phyloP scores from a whole-genome alignment of 2,888 invertebrate species.

The Piscicola geometra region DNA sequence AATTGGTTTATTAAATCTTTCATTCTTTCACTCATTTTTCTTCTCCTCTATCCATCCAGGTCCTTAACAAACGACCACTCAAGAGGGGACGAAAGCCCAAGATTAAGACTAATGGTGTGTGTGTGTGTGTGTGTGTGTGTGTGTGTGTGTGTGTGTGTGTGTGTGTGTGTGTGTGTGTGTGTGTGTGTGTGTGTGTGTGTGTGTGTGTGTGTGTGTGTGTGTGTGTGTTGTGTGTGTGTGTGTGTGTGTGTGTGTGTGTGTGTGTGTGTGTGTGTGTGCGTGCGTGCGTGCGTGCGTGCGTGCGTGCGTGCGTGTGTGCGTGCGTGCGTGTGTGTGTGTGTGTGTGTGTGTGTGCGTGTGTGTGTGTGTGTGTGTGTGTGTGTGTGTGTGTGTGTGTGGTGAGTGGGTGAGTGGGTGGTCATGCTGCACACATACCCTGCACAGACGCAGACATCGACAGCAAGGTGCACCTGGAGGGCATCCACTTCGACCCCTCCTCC shows the following conservation, averaged over 20 bases:
- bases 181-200: neutral
- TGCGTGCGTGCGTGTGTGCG: neutral
- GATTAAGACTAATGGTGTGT: constrained; percentile 19
- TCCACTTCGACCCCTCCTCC: neutral
- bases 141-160: neutral
- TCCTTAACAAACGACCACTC: neutral
- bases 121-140: neutral
- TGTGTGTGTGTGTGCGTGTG: neutral
- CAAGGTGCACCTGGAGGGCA: constrained; percentile 8
- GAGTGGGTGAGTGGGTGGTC: neutral
- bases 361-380: neutral
- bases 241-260: neutral
- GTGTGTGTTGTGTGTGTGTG: neutral
- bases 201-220: neutral
- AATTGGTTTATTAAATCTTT: no score
- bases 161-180: neutral
- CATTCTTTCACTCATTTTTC: no score
- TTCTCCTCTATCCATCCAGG: neutral
- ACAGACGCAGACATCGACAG: constrained; percentile 5
- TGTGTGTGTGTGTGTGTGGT: neutral
- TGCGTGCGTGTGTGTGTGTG: neutral
- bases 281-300: neutral
- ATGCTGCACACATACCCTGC: neutral
- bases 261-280: constrained; percentile 12
- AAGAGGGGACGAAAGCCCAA: constrained; percentile 31